These are phyloP conservation scores for Thalassaphorura encarpata DNA, from an alignment of 1,140 invertebrate genomes.

Conservation along the genomic window DNA sequence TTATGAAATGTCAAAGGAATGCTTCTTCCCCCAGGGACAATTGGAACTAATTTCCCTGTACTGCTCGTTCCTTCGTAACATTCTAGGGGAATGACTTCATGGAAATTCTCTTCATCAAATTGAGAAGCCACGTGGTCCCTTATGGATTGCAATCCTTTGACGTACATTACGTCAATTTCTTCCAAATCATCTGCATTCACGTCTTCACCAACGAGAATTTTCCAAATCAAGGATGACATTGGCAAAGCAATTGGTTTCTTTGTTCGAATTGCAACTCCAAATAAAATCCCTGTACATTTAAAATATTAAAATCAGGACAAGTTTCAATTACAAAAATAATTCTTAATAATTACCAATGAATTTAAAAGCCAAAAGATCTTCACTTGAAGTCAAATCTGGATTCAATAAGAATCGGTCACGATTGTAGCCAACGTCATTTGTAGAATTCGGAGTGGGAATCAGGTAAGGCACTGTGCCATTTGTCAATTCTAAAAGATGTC, in stretches of 20 bases:
- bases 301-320: background rate
- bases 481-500: slow-evolving; percentile 42
- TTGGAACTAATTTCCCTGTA: slow-evolving; percentile 46
- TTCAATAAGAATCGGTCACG: slow-evolving; percentile 53
- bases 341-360: slow-evolving; percentile 41
- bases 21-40: slow-evolving; percentile 49
- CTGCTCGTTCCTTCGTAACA: slow-evolving; percentile 54
- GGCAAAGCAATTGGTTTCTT: slow-evolving; percentile 52
- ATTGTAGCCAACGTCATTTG: slow-evolving; percentile 51
- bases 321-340: background rate
- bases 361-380: slow-evolving; percentile 49
- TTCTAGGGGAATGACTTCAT: slow-evolving; percentile 55
- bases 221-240: slow-evolving; percentile 55
- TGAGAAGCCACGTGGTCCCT: slow-evolving; percentile 24
- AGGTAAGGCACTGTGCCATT: slow-evolving; percentile 44
- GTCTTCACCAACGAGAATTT: slow-evolving; percentile 50
- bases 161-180: slow-evolving; percentile 46
- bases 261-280: slow-evolving; percentile 49
- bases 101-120: slow-evolving; percentile 47
- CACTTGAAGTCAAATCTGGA: slow-evolving; percentile 45
- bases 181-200: slow-evolving; percentile 52
- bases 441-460: slow-evolving; percentile 48
- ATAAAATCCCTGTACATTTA: slow-evolving; percentile 44
- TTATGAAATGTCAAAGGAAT: slow-evolving; percentile 53
- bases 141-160: slow-evolving; percentile 27